A percentile compares a stretch with the other conserved stretches of the same genome.
Conservation (phyloP, 1,140 invertebrate species). For the Ceratosolen solmsi region DNA sequence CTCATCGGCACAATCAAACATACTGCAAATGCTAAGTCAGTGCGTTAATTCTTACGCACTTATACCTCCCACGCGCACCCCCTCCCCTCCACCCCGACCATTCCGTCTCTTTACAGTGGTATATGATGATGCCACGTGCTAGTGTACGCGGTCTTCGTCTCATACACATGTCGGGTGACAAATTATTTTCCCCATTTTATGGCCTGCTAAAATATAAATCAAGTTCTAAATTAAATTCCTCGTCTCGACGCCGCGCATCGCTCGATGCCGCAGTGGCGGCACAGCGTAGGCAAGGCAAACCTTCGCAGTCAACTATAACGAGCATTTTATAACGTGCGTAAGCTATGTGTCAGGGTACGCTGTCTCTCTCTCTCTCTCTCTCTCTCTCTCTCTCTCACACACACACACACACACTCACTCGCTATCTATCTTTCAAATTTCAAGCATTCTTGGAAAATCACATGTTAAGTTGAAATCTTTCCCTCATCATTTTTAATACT, state of each 20-base stretch:
- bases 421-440: no score
- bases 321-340: constrained; percentile 66
- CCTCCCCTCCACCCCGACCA: neutral
- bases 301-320: constrained; percentile 62
- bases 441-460: constrained; percentile 49
- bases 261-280: constrained; percentile 19
- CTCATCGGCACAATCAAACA: no score
- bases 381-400: neutral
- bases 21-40: no score
- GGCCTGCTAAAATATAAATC: constrained; percentile 72
- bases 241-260: constrained; percentile 50
- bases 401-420: no score
- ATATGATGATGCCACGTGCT: neutral
- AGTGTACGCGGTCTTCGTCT: constrained; percentile 56
- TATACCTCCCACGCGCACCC: neutral
- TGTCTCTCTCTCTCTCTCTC: constrained; percentile 16
- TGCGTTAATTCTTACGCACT: no score
- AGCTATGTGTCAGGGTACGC: constrained; percentile 40
- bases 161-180: constrained; percentile 69
- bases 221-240: constrained; percentile 73
- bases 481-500: constrained; percentile 1
- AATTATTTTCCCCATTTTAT: constrained; percentile 73
- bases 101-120: constrained; percentile 13
- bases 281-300: neutral
- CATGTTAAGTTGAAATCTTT: neutral